Percentiles rank a stretch among this genome's conserved stretches.
These are phyloP conservation scores for Asbolus verrucosus DNA, from an alignment of 1,140 invertebrate species.

Conservation along the genomic window DNA sequence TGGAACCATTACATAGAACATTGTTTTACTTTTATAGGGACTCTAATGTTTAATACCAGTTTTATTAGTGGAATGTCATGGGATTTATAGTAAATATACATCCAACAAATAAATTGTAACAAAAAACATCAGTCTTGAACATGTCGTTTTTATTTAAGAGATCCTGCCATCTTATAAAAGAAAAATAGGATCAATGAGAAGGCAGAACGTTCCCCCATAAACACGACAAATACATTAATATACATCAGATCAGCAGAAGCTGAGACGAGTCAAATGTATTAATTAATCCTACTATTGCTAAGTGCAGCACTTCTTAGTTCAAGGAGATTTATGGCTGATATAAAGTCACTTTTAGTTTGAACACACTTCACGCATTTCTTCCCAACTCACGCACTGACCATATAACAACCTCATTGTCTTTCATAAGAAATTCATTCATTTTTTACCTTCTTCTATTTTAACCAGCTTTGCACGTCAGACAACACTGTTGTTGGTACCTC, in stretches of 20 bases:
- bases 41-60: constrained; percentile 32
- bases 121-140: constrained; percentile 48
- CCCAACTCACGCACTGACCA: neutral
- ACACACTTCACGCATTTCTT: constrained; percentile 23
- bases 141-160: constrained; percentile 6
- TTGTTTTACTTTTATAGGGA: constrained; percentile 8
- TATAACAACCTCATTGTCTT: constrained; percentile 20
- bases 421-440: constrained; percentile 10
- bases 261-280: constrained; percentile 30
- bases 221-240: constrained; percentile 38
- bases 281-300: constrained; percentile 33
- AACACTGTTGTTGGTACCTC: constrained; percentile 86
- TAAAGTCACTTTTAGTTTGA: constrained; percentile 31
- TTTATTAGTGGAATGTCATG: constrained; percentile 36
- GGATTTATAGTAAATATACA: constrained; percentile 17
- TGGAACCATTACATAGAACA: constrained; percentile 12
- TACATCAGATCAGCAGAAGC: constrained; percentile 38
- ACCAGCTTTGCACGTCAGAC: constrained; percentile 75
- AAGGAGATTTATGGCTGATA: constrained; percentile 27
- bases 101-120: constrained; percentile 42
- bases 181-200: neutral
- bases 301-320: constrained; percentile 32
- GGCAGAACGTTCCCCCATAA: constrained; percentile 1
- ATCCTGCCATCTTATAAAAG: constrained; percentile 6
- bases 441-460: neutral